Base-by-base conservation (phyloP, 2,888 invertebrate species). In the Melolontha melolontha region DNA sequence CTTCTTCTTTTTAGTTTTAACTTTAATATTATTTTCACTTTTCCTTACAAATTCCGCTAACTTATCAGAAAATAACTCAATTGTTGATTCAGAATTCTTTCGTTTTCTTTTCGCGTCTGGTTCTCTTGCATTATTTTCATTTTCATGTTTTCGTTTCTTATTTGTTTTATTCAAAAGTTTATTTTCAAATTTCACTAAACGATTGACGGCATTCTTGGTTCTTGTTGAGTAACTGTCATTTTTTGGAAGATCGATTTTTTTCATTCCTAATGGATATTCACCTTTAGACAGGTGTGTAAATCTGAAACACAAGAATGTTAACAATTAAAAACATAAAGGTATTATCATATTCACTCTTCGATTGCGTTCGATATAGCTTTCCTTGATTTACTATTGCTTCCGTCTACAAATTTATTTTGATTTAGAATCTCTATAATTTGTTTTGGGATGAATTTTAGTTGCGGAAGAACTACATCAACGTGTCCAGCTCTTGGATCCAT, bases 401-500 rank as follows among this genome's bases (percentile, higher is more conserved):
- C 80, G 71, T 85, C 75, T 65, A 85, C 79, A 77, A 84, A 84
- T 80, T 87, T 83, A 66, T 87, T 78, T 1, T 82, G 78, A 2
- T 85, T 80, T 49, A 94, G 78, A 73, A 88, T 82, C 1, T 82
- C 79, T 0, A 87, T 86, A 5, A 95, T 81, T 50, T 84, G 78
- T 27, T 81, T 77, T 0, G 90, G 86, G 73, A 91, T 87, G 40
- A 93, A 89, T 7, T 88, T 86, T 62, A 95, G 82, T 72, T 90
- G 88, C 0, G 91, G 88, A 72, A 95, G 86, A 52, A 86, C 85
- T 2, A 93, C 93, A 82, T 93, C 86, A 0, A 94, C 91, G 64
- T 88, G 87, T 0, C 95, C 95, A 1, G 95, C 95, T 52, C 95
- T 86, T 0, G 94, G 94, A 86, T 95, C 95, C 27, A 82, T 72